Conservation (phyloP, 1,140 invertebrate genomes). For the Charaxes varanes region DNA sequence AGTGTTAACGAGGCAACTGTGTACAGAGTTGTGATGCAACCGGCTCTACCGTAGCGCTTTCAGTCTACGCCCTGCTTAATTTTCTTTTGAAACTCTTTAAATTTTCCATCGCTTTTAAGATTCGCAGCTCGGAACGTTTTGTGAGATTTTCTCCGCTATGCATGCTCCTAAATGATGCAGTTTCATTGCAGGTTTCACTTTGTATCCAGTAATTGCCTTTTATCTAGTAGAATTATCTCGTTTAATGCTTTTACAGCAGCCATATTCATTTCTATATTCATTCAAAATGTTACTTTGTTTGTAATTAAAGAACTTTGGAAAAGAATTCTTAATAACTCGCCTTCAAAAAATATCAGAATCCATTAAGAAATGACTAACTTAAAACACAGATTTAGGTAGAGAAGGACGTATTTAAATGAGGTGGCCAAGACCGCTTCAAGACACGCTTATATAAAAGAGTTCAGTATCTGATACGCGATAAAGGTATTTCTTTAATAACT, state of each 20-base stretch:
- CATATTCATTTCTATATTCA: too few relatives aligned
- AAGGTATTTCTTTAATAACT: too few relatives aligned
- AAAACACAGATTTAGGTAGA: too few relatives aligned
- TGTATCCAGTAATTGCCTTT: slow-evolving; percentile 18
- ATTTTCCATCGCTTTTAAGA: slow-evolving; percentile 61
- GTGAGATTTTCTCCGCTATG: slow-evolving; percentile 36
- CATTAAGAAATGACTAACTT: too few relatives aligned
- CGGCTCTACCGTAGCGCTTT: slow-evolving; percentile 42
- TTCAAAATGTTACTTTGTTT: too few relatives aligned
- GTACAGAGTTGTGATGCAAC: slow-evolving; percentile 57
- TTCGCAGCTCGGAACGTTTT: slow-evolving; percentile 40
- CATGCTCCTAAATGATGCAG: slow-evolving; percentile 21
- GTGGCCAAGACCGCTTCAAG: too few relatives aligned
- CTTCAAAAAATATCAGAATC: too few relatives aligned
- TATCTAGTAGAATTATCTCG: slow-evolving; percentile 11
- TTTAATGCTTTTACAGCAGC: slow-evolving; percentile 6
- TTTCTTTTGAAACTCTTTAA: slow-evolving; percentile 64
- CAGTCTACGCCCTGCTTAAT: slow-evolving; percentile 48
- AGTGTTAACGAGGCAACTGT: slow-evolving; percentile 61
- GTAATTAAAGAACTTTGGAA: too few relatives aligned
- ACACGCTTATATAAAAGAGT: too few relatives aligned
- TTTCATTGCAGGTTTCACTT: slow-evolving; percentile 16
- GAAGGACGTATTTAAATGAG: too few relatives aligned
- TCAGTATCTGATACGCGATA: too few relatives aligned
- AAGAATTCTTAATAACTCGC: too few relatives aligned